Base-by-base conservation (phyloP, 2,888 invertebrate species). In the Alsophila aescularia region DNA sequence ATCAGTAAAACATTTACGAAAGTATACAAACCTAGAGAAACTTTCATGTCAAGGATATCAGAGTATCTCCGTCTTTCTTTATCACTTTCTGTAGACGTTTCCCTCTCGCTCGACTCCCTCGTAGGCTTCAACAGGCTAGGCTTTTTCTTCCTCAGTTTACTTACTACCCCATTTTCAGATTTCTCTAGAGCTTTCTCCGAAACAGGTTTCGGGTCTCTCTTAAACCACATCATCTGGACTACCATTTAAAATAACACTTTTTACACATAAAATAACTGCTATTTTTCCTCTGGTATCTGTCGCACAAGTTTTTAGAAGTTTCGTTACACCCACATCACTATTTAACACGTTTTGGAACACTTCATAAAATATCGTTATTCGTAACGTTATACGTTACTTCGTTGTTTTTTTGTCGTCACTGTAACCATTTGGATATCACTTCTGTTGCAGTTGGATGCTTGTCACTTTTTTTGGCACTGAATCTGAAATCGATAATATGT, bases 211-310 rank as follows among this genome's bases (percentile, higher is more conserved):
- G 90, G 82, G 60, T 90, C 90, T 68, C 90, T 73, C 69, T 88
- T 91, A 60, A 90, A 90, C 90, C 90, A 90, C 91, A 90, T 90
- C 90, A 88, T 90, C 51, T 74, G 79, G 58, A 66, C 57, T 60
- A 57, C 45, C 58, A 57, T 57, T 52, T 57, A 52, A n/a, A 44
- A 55, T 62, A 60, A 44, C 62, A 65, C 42, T 55, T 31, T 51
- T 18, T 13, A 42, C 32, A 12, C 37, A 36, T 41, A 15, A 32
- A 31, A 40, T 24, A 52, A 37, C 14, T 8, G 18, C 45, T 49
- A 29, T 12, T 5, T 27, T 24, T 31, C 6, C 24, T 27, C 36
- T 34, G 36, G 37, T 31, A 16, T 29, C 42, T 15, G 7, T 34
- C 15, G 15, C 10, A 37, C 12, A 14, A 29, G 21, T 15, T 37